Conservation (phyloP, 2,797 vertebrate genomes). For the Myiotriccus ornatus region DNA sequence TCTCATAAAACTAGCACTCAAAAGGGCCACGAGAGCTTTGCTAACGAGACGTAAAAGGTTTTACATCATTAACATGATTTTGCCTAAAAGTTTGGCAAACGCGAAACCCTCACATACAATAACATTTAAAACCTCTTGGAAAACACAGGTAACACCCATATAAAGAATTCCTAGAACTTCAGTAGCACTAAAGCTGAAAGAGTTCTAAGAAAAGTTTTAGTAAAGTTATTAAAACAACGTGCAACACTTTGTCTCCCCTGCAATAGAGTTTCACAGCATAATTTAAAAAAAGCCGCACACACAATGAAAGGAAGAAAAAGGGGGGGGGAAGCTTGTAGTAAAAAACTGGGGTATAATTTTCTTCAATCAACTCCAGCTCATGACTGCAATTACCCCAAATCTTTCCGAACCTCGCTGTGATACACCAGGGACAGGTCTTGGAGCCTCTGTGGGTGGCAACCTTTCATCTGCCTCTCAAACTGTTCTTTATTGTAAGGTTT, state of each 20-base stretch:
- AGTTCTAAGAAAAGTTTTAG: background rate
- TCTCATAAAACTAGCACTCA: background rate
- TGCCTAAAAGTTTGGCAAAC: background rate
- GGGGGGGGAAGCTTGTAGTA: constrained; percentile 25
- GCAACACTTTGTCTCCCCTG: constrained; percentile 36
- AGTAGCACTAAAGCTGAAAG: background rate
- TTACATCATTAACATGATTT: background rate
- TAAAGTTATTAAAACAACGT: constrained; percentile 41
- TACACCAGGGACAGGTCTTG: constrained; percentile 75
- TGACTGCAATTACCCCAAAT: constrained; percentile 91
- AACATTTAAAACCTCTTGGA: background rate
- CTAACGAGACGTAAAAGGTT: background rate
- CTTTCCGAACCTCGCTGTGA: constrained; percentile 80
- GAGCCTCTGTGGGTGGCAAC: constrained; percentile 80
- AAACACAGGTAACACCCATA: background rate
- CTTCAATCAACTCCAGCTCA: constrained; percentile 90
- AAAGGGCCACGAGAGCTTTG: background rate
- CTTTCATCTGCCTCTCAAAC: constrained; percentile 85
- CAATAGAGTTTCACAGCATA: constrained; percentile 56
- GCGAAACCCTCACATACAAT: background rate
- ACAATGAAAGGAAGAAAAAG: constrained; percentile 48
- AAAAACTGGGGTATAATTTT: constrained; percentile 90
- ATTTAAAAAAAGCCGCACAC: constrained; percentile 70
- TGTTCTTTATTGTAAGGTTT: constrained; percentile 82
- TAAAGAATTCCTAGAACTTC: background rate